phyloP scores from a whole-genome alignment of 2,888 invertebrate genomes.

The Trichopria drosophilae region DNA sequence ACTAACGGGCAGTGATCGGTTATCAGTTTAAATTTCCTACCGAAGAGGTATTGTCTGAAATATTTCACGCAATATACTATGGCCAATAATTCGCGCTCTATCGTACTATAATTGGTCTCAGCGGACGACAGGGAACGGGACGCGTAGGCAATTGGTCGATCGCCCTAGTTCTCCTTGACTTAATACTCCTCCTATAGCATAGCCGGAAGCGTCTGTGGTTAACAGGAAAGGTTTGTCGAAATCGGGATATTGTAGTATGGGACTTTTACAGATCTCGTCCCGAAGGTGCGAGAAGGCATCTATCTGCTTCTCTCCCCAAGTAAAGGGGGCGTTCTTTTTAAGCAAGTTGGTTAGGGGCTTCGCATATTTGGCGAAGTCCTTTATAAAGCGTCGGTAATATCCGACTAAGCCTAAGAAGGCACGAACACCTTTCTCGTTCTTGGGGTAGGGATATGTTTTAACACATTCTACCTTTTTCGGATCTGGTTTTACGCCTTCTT shows the following conservation, averaged over 20 bases:
- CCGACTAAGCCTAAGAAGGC: slow-evolving; percentile 34
- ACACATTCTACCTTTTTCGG: slow-evolving; percentile 29
- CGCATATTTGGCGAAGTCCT: slow-evolving; percentile 30
- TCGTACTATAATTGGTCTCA: slow-evolving; percentile 50
- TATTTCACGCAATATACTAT: slow-evolving; percentile 49
- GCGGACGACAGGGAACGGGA: slow-evolving; percentile 45
- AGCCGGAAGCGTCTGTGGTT: slow-evolving; percentile 16
- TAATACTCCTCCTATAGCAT: slow-evolving; percentile 15
- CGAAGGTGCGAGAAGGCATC: slow-evolving; percentile 8
- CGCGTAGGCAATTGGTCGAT: slow-evolving; percentile 1
- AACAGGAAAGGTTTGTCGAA: slow-evolving; percentile 13
- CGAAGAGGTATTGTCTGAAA: slow-evolving; percentile 52
- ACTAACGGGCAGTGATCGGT: slow-evolving; percentile 50
- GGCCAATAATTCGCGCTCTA: slow-evolving; percentile 50
- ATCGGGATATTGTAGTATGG: slow-evolving; percentile 22
- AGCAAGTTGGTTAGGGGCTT: slow-evolving; percentile 30
- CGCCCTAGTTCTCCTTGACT: slow-evolving; percentile 11
- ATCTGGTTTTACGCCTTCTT: slow-evolving; percentile 33
- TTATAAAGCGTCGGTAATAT: too few species aligned
- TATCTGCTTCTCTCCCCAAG: slow-evolving; percentile 9
- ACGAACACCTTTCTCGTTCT: slow-evolving; percentile 29
- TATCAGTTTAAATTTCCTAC: slow-evolving; percentile 46
- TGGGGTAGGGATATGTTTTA: slow-evolving; percentile 28
- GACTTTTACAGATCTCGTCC: slow-evolving; percentile 8
- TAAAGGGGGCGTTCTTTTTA: slow-evolving; percentile 21